phyloP scores from a whole-genome alignment of 2,113 vertebrate genomes.

The Gallinago undulata region DNA sequence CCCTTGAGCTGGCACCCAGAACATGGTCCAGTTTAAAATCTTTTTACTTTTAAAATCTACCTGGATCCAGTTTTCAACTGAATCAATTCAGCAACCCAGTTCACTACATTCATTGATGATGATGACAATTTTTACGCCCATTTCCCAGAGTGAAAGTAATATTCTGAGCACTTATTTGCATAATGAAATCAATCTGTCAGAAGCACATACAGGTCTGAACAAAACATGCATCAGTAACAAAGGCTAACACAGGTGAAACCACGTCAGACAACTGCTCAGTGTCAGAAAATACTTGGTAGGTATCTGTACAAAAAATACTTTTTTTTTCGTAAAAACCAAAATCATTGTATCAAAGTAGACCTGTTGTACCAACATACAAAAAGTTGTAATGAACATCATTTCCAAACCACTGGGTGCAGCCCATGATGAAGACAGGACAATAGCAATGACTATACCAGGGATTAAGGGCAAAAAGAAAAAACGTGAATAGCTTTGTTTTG shows the following conservation, averaged over 20 bases:
- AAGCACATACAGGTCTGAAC: neutral
- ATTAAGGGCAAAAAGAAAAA: neutral
- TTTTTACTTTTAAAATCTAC: neutral
- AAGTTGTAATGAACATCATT: neutral
- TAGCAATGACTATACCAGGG: neutral
- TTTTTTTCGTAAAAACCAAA: neutral
- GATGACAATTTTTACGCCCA: neutral
- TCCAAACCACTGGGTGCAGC: neutral
- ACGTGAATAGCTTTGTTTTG: neutral
- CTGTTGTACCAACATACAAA: neutral
- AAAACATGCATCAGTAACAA: neutral
- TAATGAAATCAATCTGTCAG: conserved; percentile 17
- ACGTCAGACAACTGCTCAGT: neutral
- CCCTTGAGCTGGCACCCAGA: neutral
- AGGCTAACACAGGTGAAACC: neutral
- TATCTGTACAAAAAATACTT: neutral
- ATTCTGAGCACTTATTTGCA: neutral
- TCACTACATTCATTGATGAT: neutral
- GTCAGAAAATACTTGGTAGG: neutral
- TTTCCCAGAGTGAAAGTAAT: neutral
- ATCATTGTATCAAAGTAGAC: neutral
- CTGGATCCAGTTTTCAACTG: neutral
- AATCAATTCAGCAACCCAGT: neutral
- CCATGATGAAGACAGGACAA: neutral
- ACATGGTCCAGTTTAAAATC: neutral